These are phyloP conservation scores for Danio jaintianensis DNA, from an alignment of 2,797 vertebrate species.

Conservation along the genomic window DNA sequence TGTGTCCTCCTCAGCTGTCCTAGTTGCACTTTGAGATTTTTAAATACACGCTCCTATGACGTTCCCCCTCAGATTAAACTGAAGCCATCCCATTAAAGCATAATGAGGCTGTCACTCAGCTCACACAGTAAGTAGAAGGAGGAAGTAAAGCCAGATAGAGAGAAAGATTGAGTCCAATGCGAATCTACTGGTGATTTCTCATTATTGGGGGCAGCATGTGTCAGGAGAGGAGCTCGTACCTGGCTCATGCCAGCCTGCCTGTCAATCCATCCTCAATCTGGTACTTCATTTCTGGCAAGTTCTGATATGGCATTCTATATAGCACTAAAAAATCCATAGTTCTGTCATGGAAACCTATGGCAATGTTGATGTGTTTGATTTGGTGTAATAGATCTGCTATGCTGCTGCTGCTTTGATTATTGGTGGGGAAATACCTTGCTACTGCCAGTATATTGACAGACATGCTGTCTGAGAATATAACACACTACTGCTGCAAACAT, in stretches of 20 bases:
- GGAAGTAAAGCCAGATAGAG: neutral
- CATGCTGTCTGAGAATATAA: no score
- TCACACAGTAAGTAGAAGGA: neutral
- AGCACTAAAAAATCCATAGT: neutral
- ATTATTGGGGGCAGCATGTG: constrained; percentile 42
- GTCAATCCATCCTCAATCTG: constrained; percentile 38
- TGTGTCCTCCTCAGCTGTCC: constrained; percentile 5
- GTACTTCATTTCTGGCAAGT: constrained; percentile 13
- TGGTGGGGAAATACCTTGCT: no score
- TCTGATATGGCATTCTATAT: neutral
- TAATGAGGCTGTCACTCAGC: constrained; percentile 55
- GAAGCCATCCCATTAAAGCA: constrained; percentile 44
- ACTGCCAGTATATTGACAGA: no score
- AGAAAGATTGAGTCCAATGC: constrained; percentile 29
- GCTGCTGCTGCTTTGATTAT: no score
- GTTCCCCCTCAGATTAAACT: constrained; percentile 47
- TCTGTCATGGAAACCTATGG: no score
- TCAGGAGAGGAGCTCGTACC: constrained; percentile 12
- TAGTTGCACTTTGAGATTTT: constrained; percentile 38
- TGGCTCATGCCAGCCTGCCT: constrained; percentile 16
- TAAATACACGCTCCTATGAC: constrained; percentile 40
- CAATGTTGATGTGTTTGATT: no score
- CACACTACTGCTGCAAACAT: no score
- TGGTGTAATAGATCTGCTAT: no score
- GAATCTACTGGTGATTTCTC: constrained; percentile 22